These are phyloP conservation scores for Atta texana DNA, from an alignment of 1,140 invertebrate genomes.

Conservation along the genomic window DNA sequence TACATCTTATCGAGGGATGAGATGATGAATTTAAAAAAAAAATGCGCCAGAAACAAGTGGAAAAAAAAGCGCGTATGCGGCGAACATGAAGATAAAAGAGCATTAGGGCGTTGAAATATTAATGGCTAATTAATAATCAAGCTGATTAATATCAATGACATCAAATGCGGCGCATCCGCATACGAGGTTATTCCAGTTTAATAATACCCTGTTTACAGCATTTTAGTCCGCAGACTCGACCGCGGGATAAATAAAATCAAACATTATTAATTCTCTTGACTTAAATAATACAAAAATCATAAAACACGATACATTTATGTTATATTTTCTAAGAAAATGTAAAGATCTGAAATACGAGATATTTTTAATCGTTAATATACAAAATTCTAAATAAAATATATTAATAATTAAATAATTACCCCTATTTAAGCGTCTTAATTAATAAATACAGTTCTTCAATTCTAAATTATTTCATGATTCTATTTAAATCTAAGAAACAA, in stretches of 20 bases:
- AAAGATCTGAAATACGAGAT: not conserved
- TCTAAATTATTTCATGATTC: not conserved
- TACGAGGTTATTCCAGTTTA: conserved; percentile 19
- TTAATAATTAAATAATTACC: conserved; percentile 4
- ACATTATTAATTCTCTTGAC: not conserved
- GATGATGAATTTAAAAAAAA: conserved; percentile 32
- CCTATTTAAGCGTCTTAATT: not conserved
- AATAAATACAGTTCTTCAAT: not conserved
- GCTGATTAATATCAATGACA: conserved; percentile 60
- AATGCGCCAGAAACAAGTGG: conserved; percentile 22
- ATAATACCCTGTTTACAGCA: conserved; percentile 35
- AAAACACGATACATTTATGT: not conserved
- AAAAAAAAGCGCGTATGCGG: conserved; percentile 53
- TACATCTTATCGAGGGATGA: not conserved
- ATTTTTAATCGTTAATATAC: not conserved
- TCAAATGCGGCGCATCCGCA: conserved; percentile 30
- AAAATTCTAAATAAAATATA: conserved; percentile 4
- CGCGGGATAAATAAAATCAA: conserved; percentile 18
- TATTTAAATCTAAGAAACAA: not conserved
- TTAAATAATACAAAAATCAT: not conserved
- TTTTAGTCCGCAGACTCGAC: not conserved
- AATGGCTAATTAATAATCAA: conserved; percentile 61
- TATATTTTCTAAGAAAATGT: not conserved
- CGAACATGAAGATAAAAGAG: conserved; percentile 35
- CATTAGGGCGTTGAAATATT: conserved; percentile 46